These are phyloP conservation scores for Artibeus jamaicensis DNA, from an alignment of 2,797 vertebrate species.

Conservation along the genomic window DNA sequence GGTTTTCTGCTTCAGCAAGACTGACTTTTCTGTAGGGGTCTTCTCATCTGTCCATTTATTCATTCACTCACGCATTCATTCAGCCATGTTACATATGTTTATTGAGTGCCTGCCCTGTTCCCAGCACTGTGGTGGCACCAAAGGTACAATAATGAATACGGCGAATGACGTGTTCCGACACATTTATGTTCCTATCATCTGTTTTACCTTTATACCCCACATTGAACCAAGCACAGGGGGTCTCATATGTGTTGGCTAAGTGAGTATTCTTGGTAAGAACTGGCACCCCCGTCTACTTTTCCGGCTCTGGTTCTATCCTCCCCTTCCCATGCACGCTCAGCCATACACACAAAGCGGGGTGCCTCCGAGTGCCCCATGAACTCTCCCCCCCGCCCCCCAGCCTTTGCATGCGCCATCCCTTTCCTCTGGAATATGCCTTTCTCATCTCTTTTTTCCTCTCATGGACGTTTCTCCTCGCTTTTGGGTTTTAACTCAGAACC, in stretches of 20 bases:
- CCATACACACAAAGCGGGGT: rapidly evolving
- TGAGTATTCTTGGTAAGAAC: background rate
- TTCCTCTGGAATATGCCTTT: background rate
- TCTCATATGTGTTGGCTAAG: background rate
- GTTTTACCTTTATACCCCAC: background rate
- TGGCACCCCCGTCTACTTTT: background rate
- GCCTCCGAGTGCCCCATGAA: no score
- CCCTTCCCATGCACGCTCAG: background rate
- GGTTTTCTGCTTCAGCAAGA: background rate
- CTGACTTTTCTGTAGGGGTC: background rate
- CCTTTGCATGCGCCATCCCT: background rate
- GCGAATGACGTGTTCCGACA: background rate
- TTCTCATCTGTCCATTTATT: background rate
- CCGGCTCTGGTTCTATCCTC: background rate
- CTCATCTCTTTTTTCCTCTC: background rate
- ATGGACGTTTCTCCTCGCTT: background rate
- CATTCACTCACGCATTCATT: background rate
- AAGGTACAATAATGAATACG: background rate
- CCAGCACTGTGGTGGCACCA: background rate
- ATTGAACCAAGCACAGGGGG: background rate
- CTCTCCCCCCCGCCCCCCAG: rapidly evolving
- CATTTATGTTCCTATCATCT: background rate
- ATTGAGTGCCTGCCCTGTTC: background rate
- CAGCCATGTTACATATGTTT: background rate
- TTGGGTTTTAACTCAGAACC: background rate